Evolutionary conservation across 37 sponge, comb jelly and placozoan genomes (phyloP).

Genomic region (Crambe crambe): DNA sequence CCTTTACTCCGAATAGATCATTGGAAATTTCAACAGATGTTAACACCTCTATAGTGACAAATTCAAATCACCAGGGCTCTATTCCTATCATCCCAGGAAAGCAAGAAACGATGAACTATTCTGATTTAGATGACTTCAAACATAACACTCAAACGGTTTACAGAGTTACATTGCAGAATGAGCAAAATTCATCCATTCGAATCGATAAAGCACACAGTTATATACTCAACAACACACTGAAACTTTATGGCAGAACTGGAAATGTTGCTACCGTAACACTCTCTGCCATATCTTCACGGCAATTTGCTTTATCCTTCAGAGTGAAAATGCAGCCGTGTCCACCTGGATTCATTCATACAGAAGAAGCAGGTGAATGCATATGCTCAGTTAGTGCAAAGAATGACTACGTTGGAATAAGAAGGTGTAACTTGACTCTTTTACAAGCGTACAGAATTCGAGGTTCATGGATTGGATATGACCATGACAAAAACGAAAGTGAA

Average conservation of each 20-base stretch:
- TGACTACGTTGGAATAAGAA: neutral
- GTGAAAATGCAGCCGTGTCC: slow-evolving; percentile 11
- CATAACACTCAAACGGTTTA: neutral
- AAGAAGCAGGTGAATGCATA: slow-evolving; percentile 1
- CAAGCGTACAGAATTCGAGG: slow-evolving; percentile 9
- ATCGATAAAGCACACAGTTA: neutral
- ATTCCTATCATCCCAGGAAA: slow-evolving; percentile 11
- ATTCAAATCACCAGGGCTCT: too few relatives aligned
- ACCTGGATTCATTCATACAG: slow-evolving; percentile 6
- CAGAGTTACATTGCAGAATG: slow-evolving; percentile 3
- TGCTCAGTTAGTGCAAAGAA: slow-evolving; percentile 7
- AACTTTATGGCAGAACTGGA: neutral
- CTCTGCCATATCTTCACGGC: neutral
- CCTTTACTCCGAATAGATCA: neutral
- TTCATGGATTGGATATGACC: slow-evolving; percentile 31
- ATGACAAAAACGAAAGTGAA: neutral
- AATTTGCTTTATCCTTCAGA: slow-evolving; percentile 1
- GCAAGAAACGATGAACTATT: neutral
- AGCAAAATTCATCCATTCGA: neutral
- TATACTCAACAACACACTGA: slow-evolving; percentile 7
- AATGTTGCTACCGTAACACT: slow-evolving; percentile 1
- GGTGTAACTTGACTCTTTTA: slow-evolving; percentile 3
- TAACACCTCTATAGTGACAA: slow-evolving; percentile 1
- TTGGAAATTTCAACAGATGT: slow-evolving; percentile 14
- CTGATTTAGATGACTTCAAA: slow-evolving; percentile 4